These are phyloP conservation scores for Ranitomeya variabilis DNA, from an alignment of 2,113 vertebrate species.

Conservation along the genomic window DNA sequence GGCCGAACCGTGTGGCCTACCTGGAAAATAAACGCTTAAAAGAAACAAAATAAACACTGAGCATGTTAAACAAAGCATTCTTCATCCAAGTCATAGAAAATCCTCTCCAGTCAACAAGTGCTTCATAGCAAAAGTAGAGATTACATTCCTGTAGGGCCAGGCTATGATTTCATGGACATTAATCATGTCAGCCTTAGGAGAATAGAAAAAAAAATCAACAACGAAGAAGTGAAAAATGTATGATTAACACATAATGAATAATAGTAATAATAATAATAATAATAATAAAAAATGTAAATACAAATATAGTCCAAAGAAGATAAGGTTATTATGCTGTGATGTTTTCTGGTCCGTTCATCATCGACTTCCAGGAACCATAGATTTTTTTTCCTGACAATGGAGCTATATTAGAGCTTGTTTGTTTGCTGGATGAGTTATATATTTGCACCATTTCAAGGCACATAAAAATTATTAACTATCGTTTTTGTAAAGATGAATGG, in stretches of 20 bases:
- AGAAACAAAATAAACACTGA: slow-evolving; percentile 54
- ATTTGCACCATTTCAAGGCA: neutral
- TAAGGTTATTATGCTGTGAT: neutral
- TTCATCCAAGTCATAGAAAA: slow-evolving; percentile 40
- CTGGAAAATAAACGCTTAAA: slow-evolving; percentile 51
- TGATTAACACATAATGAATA: neutral
- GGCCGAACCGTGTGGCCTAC: slow-evolving; percentile 7
- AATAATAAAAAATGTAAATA: neutral
- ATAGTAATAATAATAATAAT: neutral
- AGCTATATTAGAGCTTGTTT: no score
- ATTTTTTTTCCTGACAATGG: no score
- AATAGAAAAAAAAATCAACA: neutral
- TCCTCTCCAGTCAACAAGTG: slow-evolving; percentile 27
- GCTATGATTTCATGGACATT: slow-evolving; percentile 21
- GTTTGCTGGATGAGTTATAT: neutral
- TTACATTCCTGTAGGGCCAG: slow-evolving; percentile 14
- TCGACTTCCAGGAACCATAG: no score
- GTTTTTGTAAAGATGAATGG: neutral
- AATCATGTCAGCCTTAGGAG: slow-evolving; percentile 3
- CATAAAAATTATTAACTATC: neutral
- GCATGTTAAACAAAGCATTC: slow-evolving; percentile 56
- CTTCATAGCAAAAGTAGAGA: slow-evolving; percentile 7
- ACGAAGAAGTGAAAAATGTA: neutral
- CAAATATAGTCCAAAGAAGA: neutral
- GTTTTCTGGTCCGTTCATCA: neutral